A percentile compares a stretch with the other conserved stretches of the same genome.
Conservation (phyloP, 2,113 vertebrate species). For the Plecotus auritus region DNA sequence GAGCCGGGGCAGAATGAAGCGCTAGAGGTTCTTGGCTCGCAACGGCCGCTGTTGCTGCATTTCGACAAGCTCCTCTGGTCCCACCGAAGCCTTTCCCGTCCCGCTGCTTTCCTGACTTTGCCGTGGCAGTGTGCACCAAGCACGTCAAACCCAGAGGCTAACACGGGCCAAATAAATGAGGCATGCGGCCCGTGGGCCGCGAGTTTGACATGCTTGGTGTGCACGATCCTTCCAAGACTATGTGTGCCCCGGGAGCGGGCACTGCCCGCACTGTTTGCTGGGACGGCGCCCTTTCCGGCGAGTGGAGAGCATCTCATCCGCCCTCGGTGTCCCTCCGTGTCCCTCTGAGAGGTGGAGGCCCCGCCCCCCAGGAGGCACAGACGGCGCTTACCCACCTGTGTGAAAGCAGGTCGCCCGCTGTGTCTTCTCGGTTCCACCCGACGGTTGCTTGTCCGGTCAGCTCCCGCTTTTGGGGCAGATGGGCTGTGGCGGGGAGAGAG, state of each 20-base stretch:
- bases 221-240: fast-evolving
- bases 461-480: background rate
- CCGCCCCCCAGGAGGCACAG: background rate
- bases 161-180: no score
- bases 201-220: background rate
- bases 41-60: background rate
- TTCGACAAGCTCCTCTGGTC: background rate
- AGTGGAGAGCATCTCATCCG: fast-evolving
- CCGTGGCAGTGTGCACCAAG: fast-evolving
- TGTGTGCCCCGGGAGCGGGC: background rate
- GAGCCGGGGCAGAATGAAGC: background rate
- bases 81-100: background rate
- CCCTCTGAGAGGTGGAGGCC: background rate
- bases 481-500: no score
- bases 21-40: background rate
- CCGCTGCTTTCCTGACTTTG: background rate
- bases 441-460: background rate
- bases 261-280: background rate
- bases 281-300: background rate
- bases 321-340: background rate
- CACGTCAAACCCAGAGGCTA: no score
- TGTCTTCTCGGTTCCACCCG: background rate
- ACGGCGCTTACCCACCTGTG: no score
- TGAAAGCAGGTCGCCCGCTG: background rate
- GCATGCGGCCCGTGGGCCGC: no score